phyloP scores from a whole-genome alignment of 2,888 invertebrate species.

The Melieria crassipennis region DNA sequence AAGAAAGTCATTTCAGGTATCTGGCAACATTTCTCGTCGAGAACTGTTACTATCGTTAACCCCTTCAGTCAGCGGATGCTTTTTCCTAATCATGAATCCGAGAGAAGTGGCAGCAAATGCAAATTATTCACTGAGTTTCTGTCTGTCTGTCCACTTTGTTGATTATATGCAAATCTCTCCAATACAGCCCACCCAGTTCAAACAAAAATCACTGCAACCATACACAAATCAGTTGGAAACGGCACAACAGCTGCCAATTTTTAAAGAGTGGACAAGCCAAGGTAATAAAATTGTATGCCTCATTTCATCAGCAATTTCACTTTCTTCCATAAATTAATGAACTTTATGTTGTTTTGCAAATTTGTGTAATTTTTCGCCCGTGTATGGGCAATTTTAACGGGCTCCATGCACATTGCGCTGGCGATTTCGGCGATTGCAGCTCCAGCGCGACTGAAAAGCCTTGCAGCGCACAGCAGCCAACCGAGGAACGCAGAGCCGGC shows the following conservation, averaged over 20 bases:
- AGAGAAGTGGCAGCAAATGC: too few species aligned
- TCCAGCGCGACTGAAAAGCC: background rate
- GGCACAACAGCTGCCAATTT: background rate
- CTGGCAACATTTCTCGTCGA: too few species aligned
- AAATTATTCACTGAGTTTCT: too few species aligned
- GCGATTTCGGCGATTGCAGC: background rate
- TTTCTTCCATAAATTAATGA: slow-evolving; percentile 6
- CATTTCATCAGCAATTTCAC: background rate
- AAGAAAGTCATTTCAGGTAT: too few species aligned
- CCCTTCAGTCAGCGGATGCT: too few species aligned
- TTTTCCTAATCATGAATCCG: too few species aligned
- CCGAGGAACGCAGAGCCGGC: background rate
- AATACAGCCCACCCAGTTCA: background rate
- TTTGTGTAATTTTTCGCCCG: too few species aligned
- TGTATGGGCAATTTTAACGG: background rate
- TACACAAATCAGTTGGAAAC: background rate
- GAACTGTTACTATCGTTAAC: too few species aligned
- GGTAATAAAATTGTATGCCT: too few species aligned
- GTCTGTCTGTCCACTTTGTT: too few species aligned
- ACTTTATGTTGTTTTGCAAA: background rate
- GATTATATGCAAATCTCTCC: background rate
- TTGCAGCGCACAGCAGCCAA: too few species aligned
- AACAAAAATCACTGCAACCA: background rate
- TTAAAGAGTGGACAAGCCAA: background rate
- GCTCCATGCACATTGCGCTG: background rate